Conservation (phyloP, 1,140 invertebrate genomes). For the Paracyclopina nana region DNA sequence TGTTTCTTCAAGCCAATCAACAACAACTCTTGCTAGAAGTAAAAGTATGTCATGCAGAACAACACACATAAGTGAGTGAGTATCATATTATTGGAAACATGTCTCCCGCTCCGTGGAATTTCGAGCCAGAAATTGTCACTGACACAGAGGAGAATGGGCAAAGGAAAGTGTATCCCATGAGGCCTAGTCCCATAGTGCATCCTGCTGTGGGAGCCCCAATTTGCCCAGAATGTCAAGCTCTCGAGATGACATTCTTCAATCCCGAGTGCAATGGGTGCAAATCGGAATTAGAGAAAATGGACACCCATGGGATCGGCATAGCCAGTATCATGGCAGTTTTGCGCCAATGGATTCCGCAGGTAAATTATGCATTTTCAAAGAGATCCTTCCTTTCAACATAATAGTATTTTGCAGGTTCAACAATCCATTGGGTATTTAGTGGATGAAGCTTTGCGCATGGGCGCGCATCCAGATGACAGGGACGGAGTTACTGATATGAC, state of each 20-base stretch:
- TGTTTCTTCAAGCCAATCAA: too few relatives aligned
- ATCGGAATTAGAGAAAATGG: conserved; percentile 25
- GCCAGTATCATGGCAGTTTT: conserved; percentile 33
- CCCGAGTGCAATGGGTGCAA: conserved; percentile 29
- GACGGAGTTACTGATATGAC: conserved; percentile 39
- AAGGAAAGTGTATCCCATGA: too few relatives aligned
- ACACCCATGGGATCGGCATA: conserved; percentile 28
- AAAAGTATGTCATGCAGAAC: too few relatives aligned
- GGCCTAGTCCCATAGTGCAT: too few relatives aligned
- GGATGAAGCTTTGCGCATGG: conserved; percentile 25
- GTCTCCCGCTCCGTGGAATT: too few relatives aligned
- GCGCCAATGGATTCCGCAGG: conserved; percentile 32
- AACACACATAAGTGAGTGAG: too few relatives aligned
- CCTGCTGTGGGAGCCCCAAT: conserved; percentile 30
- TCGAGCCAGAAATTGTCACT: too few relatives aligned
- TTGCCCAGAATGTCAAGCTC: conserved; percentile 28
- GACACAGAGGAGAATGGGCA: too few relatives aligned
- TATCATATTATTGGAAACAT: too few relatives aligned
- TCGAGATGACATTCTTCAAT: conserved; percentile 33
- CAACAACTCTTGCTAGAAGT: too few relatives aligned
- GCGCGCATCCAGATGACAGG: conserved; percentile 20
- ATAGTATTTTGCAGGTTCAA: conserved; percentile 30
- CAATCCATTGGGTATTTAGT: conserved; percentile 30
- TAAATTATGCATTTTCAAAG: background rate
- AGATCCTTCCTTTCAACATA: too few relatives aligned